Evolutionary conservation across 2,888 invertebrate species (phyloP), one percentile per base, ranked within the genome.

Genomic region (Mamestra brassicae): DNA sequence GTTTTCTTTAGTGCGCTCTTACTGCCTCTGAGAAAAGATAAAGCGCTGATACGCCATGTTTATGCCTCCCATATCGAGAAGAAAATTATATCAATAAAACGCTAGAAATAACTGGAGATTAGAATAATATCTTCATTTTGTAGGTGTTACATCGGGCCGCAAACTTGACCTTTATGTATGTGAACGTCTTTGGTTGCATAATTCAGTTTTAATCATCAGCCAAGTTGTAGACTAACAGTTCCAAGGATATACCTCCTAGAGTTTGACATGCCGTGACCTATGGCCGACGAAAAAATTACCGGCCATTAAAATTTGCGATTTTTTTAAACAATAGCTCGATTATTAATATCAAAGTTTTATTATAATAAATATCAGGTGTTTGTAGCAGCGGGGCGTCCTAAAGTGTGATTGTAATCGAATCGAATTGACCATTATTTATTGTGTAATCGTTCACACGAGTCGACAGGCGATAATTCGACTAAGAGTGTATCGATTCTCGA

Each of bases 321-420:
- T 83, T 81, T 83, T 81, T 85, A 84, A 83, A 78, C 75, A 84
- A 85, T 83, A 74, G 78, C 66, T 79, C 74, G 86, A 87, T 85
- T 85, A 84, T 83, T 65, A 87, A 84, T 85, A 84, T 83, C 67
- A 80, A 66, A 77, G 64, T 83, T 80, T 80, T 84, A 81, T 87
- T 77, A 79, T 80, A 79, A 79, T 85, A 78, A 86, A 84, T 85
- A 83, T 85, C 85, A 86, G 84, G 83, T 88, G 86, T 83, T 83
- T 83, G 80, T 67, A 71, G 45, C 89, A 86, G 85, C 88, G 86
- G 90, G 91, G 84, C 71, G 89, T 83, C 85, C 83, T 88, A 82
- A 88, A 86, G 84, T 87, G 88, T 87, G 87, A 88, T 85, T 85
- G 85, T 90, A 87, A 92, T 92, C 89, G 85, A 87, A 89, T 89